These are phyloP conservation scores for Bibio marci DNA, from an alignment of 2,888 invertebrate genomes.

Conservation along the genomic window DNA sequence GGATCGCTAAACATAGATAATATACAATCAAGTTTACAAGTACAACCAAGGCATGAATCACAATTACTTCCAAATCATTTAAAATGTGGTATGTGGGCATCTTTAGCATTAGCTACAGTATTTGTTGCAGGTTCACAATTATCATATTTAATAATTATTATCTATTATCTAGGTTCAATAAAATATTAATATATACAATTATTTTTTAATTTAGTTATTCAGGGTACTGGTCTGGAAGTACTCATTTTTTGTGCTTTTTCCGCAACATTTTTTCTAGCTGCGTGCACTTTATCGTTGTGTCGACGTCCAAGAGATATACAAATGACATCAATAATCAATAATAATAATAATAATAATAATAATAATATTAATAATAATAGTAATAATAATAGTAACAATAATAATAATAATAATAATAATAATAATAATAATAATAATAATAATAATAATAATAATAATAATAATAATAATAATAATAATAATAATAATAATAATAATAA, in stretches of 20 bases:
- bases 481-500: no score
- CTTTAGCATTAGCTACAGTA: slow-evolving; percentile 48
- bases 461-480: no score
- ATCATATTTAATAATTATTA: not conserved
- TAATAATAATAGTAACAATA: slow-evolving; percentile 23
- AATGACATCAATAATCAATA: not conserved
- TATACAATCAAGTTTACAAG: slow-evolving; percentile 10
- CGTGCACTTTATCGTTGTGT: slow-evolving; percentile 44
- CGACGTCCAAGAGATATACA: slow-evolving; percentile 29
- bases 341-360: not conserved
- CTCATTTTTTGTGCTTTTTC: slow-evolving; percentile 45
- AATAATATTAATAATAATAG: slow-evolving; percentile 2
- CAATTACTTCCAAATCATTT: slow-evolving; percentile 39
- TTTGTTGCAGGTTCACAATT: slow-evolving; percentile 38
- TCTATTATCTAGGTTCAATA: not conserved
- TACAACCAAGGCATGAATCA: slow-evolving; percentile 6
- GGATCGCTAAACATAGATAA: slow-evolving; percentile 13
- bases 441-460: no score
- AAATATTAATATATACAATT: not conserved
- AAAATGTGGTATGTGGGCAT: slow-evolving; percentile 54
- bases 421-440: no score
- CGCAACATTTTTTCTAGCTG: slow-evolving; percentile 42
- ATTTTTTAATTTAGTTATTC: slow-evolving; percentile 8
- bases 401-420: slow-evolving; percentile 7
- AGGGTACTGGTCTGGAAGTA: slow-evolving; percentile 38